phyloP scores from a whole-genome alignment of 2,888 invertebrate genomes.

The Cantharis rustica region DNA sequence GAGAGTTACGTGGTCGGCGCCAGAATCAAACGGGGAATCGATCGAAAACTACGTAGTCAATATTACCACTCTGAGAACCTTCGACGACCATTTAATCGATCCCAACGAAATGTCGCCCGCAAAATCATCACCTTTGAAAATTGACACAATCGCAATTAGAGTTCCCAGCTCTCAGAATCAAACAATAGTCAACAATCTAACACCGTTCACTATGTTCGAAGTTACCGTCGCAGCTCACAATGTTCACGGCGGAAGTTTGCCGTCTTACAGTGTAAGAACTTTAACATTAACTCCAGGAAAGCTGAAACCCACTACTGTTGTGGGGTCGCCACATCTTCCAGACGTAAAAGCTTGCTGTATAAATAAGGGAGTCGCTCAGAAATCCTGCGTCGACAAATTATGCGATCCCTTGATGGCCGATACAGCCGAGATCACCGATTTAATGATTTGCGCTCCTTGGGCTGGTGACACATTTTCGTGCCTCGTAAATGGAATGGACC shows the following conservation, averaged over 20 bases:
- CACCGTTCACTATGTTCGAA: constrained; percentile 84
- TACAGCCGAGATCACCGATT: constrained; percentile 69
- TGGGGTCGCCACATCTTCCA: constrained; percentile 71
- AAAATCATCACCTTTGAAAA: constrained; percentile 40
- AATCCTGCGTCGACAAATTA: constrained; percentile 75
- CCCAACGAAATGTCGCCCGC: constrained; percentile 51
- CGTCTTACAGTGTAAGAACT: constrained; percentile 73
- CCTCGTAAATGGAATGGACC: constrained; percentile 79
- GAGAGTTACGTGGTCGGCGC: constrained; percentile 72
- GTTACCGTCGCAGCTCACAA: constrained; percentile 75
- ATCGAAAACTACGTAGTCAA: constrained; percentile 73
- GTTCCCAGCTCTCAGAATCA: constrained; percentile 65
- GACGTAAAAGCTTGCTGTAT: constrained; percentile 74
- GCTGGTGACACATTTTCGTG: constrained; percentile 80
- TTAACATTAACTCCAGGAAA: constrained; percentile 72
- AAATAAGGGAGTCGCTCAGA: constrained; percentile 72
- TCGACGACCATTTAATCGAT: constrained; percentile 65
- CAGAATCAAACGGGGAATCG: constrained; percentile 66
- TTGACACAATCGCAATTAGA: constrained; percentile 57
- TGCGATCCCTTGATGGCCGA: constrained; percentile 71
- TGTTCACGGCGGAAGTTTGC: constrained; percentile 76
- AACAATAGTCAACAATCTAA: constrained; percentile 66
- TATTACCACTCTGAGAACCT: constrained; percentile 70
- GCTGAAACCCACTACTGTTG: constrained; percentile 62
- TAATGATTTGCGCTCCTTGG: constrained; percentile 91